Percentiles rank a stretch among this genome's conserved stretches.
Conservation (phyloP, 92 coral and sea anemone genomes). For the Chrysogorgia sp. region DNA sequence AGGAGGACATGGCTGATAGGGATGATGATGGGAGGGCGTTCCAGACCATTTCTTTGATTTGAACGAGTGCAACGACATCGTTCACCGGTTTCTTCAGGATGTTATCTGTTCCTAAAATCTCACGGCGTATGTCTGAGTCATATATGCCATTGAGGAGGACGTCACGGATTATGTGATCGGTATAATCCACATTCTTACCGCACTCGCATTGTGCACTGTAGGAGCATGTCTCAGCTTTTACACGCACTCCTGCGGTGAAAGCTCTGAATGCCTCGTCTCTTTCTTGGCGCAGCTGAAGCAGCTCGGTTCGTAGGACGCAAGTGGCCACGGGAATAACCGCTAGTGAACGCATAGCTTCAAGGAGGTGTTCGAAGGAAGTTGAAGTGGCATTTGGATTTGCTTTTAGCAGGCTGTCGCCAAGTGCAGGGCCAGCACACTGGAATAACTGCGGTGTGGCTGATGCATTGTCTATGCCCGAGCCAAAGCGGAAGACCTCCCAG, state of each 20-base stretch:
- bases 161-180: constrained; percentile 58
- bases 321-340: constrained; percentile 70
- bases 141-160: constrained; percentile 56
- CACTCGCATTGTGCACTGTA: constrained; percentile 51
- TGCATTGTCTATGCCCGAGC: constrained; percentile 62
- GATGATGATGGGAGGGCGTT: constrained; percentile 64
- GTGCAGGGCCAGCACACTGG: constrained; percentile 61
- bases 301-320: constrained; percentile 64
- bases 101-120: constrained; percentile 41
- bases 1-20: constrained; percentile 63
- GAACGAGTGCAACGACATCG: constrained; percentile 61
- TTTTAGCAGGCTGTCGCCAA: constrained; percentile 66
- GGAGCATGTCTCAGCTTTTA: constrained; percentile 70
- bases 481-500: constrained; percentile 63
- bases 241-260: constrained; percentile 68
- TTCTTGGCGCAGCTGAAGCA: constrained; percentile 58
- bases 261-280: constrained; percentile 63
- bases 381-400: constrained; percentile 49
- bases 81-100: constrained; percentile 54
- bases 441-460: constrained; percentile 69
- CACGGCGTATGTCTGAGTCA: constrained; percentile 65
- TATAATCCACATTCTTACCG: constrained; percentile 53
- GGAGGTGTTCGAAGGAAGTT: constrained; percentile 27
- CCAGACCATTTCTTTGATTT: constrained; percentile 67
- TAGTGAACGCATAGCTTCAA: constrained; percentile 68